Base-by-base conservation (phyloP, 2,113 vertebrate genomes). In the Patagioenas fasciata region DNA sequence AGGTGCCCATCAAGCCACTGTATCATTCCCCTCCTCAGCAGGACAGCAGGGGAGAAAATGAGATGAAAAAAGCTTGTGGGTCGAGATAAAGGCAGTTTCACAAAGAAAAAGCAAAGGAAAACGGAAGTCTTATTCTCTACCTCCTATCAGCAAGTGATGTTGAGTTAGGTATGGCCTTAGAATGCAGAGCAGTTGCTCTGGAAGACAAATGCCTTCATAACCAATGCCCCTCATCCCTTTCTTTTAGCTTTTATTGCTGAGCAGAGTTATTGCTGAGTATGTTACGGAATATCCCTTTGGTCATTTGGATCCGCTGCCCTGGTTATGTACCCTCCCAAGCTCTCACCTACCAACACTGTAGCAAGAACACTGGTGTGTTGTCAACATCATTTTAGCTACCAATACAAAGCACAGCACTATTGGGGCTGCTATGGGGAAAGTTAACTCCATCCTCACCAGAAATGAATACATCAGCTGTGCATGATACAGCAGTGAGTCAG, bases 211-310 rank as follows among this genome's bases (percentile, higher is more conserved):
- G 3, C 16, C 15, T 42, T 38, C 61, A 51, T 29, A 84, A 44
- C 0, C 0, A 54, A 31, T 36, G 11, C 9, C 21, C 31, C 8
- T 4, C 6, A 11, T 2, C 3, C 5, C 26, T 53, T 66, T 66
- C 12, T 51, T 47, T 65, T 51, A 44, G 25, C 11, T 87, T 66
- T 72, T 64, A 11, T 80, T 77, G 36, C 36, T 67, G 38, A 61
- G 13, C 3, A 58, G 26, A 53, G 13, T 40, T 40, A 40, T 40
- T 40, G 40, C 13, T 13, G 40, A 40, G 40, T 6, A 31, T 7
- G 44, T 36, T 57, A 34, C 26, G 18, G 21, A 50, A 38, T 56
- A 62, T 42, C 32, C 3, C 32, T 87, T 38, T 38, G 31, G 23
- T 38, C 32, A 48, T 62, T 71, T 83, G 23, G 17, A 8, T 75